Evolutionary conservation across 2,113 vertebrate genomes (phyloP).

Genomic region (Synodontis membranacea): DNA sequence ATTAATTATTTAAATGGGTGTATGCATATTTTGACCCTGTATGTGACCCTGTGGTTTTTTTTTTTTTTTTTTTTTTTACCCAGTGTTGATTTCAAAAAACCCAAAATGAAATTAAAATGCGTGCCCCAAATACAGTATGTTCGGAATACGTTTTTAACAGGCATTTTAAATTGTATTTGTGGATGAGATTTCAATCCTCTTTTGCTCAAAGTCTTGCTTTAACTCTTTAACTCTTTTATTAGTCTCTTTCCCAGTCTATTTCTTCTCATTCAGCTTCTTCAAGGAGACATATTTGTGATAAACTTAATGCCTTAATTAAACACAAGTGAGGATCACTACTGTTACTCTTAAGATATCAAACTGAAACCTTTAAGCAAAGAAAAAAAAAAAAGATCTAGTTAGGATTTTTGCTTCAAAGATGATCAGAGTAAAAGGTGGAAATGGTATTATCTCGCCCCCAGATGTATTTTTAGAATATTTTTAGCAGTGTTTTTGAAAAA

Average conservation of each 20-base stretch:
- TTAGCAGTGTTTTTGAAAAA: constrained; percentile 7
- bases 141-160: neutral
- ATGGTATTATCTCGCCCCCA: neutral
- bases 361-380: neutral
- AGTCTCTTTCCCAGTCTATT: neutral
- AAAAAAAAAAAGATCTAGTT: neutral
- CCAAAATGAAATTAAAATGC: no score
- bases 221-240: neutral
- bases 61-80: no score
- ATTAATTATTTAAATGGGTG: no score
- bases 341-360: neutral
- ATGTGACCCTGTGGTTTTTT: no score
- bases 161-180: neutral
- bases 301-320: neutral
- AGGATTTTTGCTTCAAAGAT: neutral
- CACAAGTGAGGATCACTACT: neutral
- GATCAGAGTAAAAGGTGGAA: neutral
- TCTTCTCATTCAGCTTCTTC: neutral
- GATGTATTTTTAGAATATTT: constrained; percentile 12
- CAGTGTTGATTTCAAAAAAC: no score
- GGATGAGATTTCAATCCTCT: neutral
- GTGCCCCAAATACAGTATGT: no score
- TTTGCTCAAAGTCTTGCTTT: neutral
- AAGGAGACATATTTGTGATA: neutral
- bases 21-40: no score